Evolutionary conservation across 2,797 vertebrate species (phyloP).

Genomic region (Neosalanx taihuensis): DNA sequence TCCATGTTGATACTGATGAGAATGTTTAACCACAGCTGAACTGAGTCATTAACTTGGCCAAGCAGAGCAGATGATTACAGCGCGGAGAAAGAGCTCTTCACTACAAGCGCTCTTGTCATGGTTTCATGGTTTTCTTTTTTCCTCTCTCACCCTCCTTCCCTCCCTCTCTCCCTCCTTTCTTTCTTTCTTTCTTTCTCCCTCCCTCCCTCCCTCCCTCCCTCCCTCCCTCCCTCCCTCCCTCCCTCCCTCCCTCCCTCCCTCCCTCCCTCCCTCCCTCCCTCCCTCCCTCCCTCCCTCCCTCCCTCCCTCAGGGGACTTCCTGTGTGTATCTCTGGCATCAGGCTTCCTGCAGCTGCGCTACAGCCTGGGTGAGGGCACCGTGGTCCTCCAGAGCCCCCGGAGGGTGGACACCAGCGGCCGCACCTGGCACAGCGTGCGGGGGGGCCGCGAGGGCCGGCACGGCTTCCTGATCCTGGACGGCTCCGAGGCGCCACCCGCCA

Average conservation of each 20-base stretch:
- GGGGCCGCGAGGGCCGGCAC: conserved; percentile 72
- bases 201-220: not conserved
- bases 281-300: not conserved
- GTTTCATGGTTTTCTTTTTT: not conserved
- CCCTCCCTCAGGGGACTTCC: conserved; percentile 79
- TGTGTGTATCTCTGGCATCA: conserved; percentile 78
- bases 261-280: no score
- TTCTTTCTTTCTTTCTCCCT: not conserved
- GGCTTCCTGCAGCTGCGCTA: conserved; percentile 80
- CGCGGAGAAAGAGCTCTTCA: not conserved
- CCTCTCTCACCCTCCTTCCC: not conserved
- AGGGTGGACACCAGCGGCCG: conserved; percentile 59
- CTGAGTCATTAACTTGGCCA: not conserved
- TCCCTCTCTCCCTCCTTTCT: no score
- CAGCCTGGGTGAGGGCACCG: conserved; percentile 77
- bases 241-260: conserved; percentile 1
- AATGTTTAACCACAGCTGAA: not conserved
- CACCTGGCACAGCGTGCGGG: conserved; percentile 76
- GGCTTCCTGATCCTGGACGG: conserved; percentile 79
- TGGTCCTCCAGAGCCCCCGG: conserved; percentile 67
- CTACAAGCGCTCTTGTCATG: not conserved
- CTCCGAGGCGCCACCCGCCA: conserved; percentile 53
- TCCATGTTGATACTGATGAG: not conserved
- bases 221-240: not conserved
- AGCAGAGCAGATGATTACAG: no score